Conservation (phyloP, 2,888 invertebrate genomes). For the Syritta pipiens region DNA sequence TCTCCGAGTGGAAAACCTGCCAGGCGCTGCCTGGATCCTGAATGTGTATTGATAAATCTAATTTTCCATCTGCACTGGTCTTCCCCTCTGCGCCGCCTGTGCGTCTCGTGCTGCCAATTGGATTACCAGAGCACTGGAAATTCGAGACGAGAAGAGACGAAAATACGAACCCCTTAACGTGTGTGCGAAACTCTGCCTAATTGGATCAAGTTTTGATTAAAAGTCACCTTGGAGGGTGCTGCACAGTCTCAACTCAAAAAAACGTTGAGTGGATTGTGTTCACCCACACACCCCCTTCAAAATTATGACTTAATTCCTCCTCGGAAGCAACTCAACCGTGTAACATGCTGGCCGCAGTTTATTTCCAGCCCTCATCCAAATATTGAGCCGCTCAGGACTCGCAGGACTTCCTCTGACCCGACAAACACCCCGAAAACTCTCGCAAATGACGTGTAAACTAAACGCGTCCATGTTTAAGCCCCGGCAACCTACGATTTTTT, state of each 20-base stretch:
- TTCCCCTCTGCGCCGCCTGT: too few relatives aligned
- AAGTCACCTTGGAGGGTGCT: neutral
- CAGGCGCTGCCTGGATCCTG: conserved; percentile 5
- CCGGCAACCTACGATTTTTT: conserved; percentile 54
- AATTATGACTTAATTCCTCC: conserved; percentile 38
- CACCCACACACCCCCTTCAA: conserved; percentile 7
- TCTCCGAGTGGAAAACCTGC: conserved; percentile 8
- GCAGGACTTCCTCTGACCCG: conserved; percentile 8
- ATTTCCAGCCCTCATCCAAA: conserved; percentile 10
- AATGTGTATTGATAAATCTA: conserved; percentile 35
- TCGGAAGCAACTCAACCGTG: conserved; percentile 34
- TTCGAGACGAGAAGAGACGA: too few relatives aligned
- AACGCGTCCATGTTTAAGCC: conserved; percentile 49
- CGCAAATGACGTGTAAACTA: conserved; percentile 56
- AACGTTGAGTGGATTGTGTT: too few relatives aligned
- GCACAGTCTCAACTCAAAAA: too few relatives aligned
- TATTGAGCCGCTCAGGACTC: neutral
- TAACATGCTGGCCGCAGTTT: conserved; percentile 40
- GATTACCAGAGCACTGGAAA: too few relatives aligned
- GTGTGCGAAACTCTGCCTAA: too few relatives aligned
- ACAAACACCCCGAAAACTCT: conserved; percentile 14
- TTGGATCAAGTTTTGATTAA: too few relatives aligned
- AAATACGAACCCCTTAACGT: too few relatives aligned
- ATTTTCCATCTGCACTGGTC: conserved; percentile 15
- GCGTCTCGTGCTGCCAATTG: conserved; percentile 21